Evolutionary conservation across 2,888 invertebrate species (phyloP), one percentile per base, ranked within the genome.

Genomic region (Microplitis manilae): DNA sequence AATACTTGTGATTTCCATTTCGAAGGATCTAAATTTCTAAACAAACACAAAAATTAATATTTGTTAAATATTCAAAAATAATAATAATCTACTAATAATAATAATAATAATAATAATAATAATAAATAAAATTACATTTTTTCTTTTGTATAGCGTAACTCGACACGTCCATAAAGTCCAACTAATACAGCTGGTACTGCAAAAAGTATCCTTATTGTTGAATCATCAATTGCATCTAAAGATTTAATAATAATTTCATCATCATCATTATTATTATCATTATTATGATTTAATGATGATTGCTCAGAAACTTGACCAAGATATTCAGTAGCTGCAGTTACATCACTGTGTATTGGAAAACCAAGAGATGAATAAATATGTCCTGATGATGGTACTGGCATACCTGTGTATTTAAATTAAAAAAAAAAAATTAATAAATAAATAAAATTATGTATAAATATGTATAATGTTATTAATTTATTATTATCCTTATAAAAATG

Each of bases 1-100:
- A 97, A 96, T 17, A 96, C 94, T 92, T 97, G 96, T 0, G 94
- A 93, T 83, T 94, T 93, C 97, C 97, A 97, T 6, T 92, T 93
- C 0, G 93, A 92, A 13, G 94, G 91, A 83, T 96, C 95, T 79
- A 93, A 93, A 81, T 93, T 93, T 15, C 94, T 93, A 82, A 7
- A 86, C 0, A 86, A 82, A 39, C 59, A 15, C 1, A 0, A 50
- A 65, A 69, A 64, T 13, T n/a, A 65, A 41, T 17, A 72, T 38
- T 40, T 30, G 2, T 30, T 30, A 30, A 67, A 59, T 13, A 30
- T 8, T 17, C 8, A 71, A 60, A 68, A 6, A 13, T 8, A 67
- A 9, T 60, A 1, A 62, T 60, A 30, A 30, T 30, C 13, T 1
- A n/a, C 8, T 15, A 62, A n/a, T 20, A 40, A 41, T n/a, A 15